Conservation (phyloP, 2,888 invertebrate genomes). For the Mythimna loreyi region DNA sequence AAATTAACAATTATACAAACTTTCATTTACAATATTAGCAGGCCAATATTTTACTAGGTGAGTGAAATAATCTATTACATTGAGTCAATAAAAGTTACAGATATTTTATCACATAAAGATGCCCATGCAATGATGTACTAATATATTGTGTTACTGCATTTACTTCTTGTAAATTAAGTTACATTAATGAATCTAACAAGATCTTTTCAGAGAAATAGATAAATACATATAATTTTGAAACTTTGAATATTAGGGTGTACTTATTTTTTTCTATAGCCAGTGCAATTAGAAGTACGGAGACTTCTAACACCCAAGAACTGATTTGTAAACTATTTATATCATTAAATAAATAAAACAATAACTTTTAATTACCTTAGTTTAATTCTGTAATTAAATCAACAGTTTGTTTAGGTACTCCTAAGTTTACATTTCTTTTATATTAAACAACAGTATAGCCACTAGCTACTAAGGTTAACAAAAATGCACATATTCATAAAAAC, state of each 20-base stretch:
- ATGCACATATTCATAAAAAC: slow-evolving; percentile 46
- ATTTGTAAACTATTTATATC: slow-evolving; percentile 53
- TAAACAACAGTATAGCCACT: slow-evolving; percentile 44
- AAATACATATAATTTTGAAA: not conserved
- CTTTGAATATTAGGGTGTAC: not conserved
- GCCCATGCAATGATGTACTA: slow-evolving; percentile 38
- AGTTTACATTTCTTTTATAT: slow-evolving; percentile 52
- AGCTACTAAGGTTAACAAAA: slow-evolving; percentile 56
- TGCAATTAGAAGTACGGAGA: slow-evolving; percentile 18
- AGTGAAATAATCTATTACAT: slow-evolving; percentile 27
- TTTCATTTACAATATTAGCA: no score
- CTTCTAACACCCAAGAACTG: slow-evolving; percentile 45
- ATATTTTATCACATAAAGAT: slow-evolving; percentile 26
- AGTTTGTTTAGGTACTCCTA: slow-evolving; percentile 50
- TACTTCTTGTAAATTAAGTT: slow-evolving; percentile 30
- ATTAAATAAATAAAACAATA: slow-evolving; percentile 60
- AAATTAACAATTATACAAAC: no score
- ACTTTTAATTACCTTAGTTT: slow-evolving; percentile 42
- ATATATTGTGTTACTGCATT: slow-evolving; percentile 16
- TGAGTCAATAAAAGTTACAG: slow-evolving; percentile 15
- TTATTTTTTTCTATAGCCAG: slow-evolving; percentile 17
- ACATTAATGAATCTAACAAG: not conserved
- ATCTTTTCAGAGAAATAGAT: slow-evolving; percentile 15
- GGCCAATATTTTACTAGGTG: no score
- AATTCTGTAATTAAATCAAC: slow-evolving; percentile 52